Evolutionary conservation across 1,140 invertebrate species (phyloP), one percentile per base, ranked within the genome.

Genomic region (Drosophila teissieri): DNA sequence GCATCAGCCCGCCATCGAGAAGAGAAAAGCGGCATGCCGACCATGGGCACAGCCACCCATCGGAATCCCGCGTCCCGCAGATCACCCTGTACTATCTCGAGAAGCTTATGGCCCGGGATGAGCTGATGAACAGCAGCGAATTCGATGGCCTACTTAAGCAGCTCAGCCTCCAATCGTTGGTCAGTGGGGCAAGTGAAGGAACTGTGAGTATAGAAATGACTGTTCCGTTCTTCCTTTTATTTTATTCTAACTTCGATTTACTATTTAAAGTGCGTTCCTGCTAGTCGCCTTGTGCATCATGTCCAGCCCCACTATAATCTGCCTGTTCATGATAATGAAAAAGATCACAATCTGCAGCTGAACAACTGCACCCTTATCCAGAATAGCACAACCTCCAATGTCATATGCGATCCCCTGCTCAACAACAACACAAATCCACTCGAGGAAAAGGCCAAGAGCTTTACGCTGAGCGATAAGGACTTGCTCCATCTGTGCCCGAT

Each of bases 111-210:
- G 93, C 93, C 64, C 93, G 93, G 19, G 58, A 48, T n/a, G 48
- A 68, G 19, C 7, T 37, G 19, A 49, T 89, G 40, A 80, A 72
- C 52, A 60, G 48, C 46, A 89, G 52, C 61, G 54, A 44, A 15
- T 96, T 96, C 72, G 94, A 95, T 73, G 94, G 92, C 44, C 93
- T 96, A 90, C 89, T 96, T 2, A 92, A 93, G 58, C 94, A 93
- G 24, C 79, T 96, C 60, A 94, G 95, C 54, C 92, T 96, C 10
- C 82, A 93, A 52, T 94, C 94, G 60, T 86, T 95, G 62, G 80
- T 94, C 45, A 92, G 91, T 36, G 91, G 70, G 44, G 78, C 81
- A 42, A 92, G 92, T 56, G 93, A 94, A 75, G 93, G 93, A 15
- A 93, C 92, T 54, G 93, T 94, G 74, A 93, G 92, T 92, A 49